Conservation (phyloP, 2,797 vertebrate genomes). For the Balearica regulorum region DNA sequence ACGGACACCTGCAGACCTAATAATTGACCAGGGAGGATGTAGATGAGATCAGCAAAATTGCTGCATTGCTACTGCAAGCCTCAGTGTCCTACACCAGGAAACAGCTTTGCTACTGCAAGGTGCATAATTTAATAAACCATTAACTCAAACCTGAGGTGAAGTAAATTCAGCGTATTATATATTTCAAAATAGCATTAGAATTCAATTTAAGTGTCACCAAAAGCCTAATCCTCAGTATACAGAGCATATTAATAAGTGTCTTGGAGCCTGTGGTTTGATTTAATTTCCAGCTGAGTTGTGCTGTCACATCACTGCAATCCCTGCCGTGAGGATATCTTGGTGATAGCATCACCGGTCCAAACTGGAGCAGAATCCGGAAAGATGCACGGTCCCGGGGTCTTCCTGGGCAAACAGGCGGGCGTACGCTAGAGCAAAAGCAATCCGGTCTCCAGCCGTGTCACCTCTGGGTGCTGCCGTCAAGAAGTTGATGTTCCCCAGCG, state of each 20-base stretch:
- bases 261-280: constrained; percentile 38
- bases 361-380: accelerated
- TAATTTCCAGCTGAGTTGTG: constrained; percentile 20
- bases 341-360: not conserved
- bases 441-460: not conserved
- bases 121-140: constrained; percentile 67
- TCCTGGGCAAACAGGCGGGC: accelerated
- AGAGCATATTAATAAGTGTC: constrained; percentile 52
- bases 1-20: constrained; percentile 5
- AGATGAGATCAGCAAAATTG: constrained; percentile 37
- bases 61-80: constrained; percentile 18
- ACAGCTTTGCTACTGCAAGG: constrained; percentile 3
- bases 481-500: not conserved
- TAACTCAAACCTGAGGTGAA: constrained; percentile 66
- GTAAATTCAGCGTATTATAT: constrained; percentile 54
- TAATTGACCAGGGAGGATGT: constrained; percentile 17
- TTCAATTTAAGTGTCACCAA: constrained; percentile 67
- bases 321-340: not conserved
- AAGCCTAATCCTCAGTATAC: constrained; percentile 47
- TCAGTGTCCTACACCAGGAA: not conserved
- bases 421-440: not conserved
- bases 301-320: not conserved
- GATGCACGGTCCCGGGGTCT: not conserved
- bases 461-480: not conserved
- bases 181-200: constrained; percentile 71